A percentile compares a stretch with the other conserved stretches of the same genome.
phyloP scores from a whole-genome alignment of 2,888 invertebrate genomes.

The Hermodice carunculata region DNA sequence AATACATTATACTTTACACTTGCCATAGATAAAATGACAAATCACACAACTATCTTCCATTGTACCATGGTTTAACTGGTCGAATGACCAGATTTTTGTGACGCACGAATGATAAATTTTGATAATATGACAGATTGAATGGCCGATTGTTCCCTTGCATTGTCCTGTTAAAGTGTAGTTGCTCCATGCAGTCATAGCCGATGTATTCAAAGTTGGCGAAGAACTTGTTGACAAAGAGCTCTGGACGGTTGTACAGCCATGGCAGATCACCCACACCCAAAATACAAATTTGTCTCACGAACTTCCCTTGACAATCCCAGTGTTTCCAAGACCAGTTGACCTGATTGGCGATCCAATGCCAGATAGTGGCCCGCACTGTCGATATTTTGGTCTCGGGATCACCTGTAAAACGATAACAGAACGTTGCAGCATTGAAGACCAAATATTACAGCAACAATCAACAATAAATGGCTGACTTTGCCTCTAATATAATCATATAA shows the following conservation, averaged over 20 bases:
- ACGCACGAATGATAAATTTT: conserved; percentile 22
- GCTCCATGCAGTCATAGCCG: conserved; percentile 35
- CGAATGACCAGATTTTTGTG: too few species aligned
- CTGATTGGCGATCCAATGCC: conserved; percentile 19
- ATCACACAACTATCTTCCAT: too few species aligned
- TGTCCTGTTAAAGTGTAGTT: conserved; percentile 29
- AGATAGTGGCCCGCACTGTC: conserved; percentile 30
- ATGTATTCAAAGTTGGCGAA: conserved; percentile 27
- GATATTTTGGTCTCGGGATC: conserved; percentile 35
- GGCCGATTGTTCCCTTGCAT: neutral
- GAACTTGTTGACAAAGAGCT: conserved; percentile 65
- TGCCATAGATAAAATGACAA: too few species aligned
- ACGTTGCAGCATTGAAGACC: too few species aligned
- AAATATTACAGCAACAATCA: too few species aligned
- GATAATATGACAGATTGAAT: conserved; percentile 24
- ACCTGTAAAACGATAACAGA: conserved; percentile 17
- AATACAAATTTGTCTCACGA: conserved; percentile 56
- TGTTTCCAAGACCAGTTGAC: conserved; percentile 32
- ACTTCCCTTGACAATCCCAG: conserved; percentile 50
- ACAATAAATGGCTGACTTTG: too few species aligned
- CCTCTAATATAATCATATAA: too few species aligned
- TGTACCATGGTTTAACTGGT: too few species aligned
- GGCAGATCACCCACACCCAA: conserved; percentile 57
- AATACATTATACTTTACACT: too few species aligned
- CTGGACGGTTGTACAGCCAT: conserved; percentile 44